Conservation (phyloP, 1,140 invertebrate genomes). For the Tetranychus cinnabarinus region DNA sequence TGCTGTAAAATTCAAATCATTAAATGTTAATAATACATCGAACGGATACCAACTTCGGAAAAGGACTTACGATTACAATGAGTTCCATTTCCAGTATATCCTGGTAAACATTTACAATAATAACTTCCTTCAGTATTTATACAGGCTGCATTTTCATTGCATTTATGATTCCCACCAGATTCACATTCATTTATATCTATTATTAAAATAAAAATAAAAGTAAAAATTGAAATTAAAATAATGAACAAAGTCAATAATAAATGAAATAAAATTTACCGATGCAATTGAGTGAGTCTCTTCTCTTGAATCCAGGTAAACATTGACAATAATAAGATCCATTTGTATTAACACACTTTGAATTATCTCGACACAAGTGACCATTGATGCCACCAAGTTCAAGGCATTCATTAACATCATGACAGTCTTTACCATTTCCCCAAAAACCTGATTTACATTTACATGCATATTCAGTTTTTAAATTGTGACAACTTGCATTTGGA, state of each 20-base stretch:
- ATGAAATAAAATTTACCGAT: slow-evolving; percentile 37
- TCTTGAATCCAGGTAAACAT: slow-evolving; percentile 47
- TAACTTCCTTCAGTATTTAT: slow-evolving; percentile 81
- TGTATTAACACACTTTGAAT: slow-evolving; percentile 61
- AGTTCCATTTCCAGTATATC: slow-evolving; percentile 59
- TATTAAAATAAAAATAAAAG: slow-evolving; percentile 28
- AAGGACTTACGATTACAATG: slow-evolving; percentile 44
- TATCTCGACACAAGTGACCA: slow-evolving; percentile 40
- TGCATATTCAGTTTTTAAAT: slow-evolving; percentile 53
- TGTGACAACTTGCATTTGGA: slow-evolving; percentile 52
- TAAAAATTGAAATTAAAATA: too few species aligned
- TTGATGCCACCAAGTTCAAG: slow-evolving; percentile 38
- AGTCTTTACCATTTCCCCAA: slow-evolving; percentile 47
- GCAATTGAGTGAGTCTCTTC: slow-evolving; percentile 50
- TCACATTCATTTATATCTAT: slow-evolving; percentile 40
- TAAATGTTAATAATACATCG: not conserved
- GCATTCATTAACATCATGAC: slow-evolving; percentile 64
- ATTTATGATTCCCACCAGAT: slow-evolving; percentile 46
- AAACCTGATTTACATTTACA: slow-evolving; percentile 60
- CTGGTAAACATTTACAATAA: slow-evolving; percentile 58
- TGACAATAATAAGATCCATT: slow-evolving; percentile 57
- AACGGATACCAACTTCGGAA: not conserved
- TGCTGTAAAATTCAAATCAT: slow-evolving; percentile 32
- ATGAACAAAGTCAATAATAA: slow-evolving; percentile 24
- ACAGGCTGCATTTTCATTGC: slow-evolving; percentile 17